Base-by-base conservation (phyloP, 2,797 vertebrate species). In the Alectoris magna region DNA sequence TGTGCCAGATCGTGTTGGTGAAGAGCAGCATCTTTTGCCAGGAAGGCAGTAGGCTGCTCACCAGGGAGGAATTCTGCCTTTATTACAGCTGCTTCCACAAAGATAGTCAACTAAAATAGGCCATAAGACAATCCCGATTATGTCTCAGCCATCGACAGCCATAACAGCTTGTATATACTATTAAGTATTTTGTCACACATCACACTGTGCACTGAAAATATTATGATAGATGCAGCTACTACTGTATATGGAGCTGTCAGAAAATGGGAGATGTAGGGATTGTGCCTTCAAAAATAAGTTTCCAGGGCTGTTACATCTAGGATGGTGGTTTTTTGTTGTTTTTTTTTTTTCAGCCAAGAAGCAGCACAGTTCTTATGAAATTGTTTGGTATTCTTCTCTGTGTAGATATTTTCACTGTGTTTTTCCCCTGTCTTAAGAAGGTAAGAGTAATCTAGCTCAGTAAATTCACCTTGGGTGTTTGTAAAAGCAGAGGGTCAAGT, bases 161-260 rank as follows among this genome's bases (percentile, higher is more conserved):
- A 19, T 86, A 96, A 93, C 78, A 91, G 72, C 87, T 85, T 77
- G 66, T 89, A 87, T 72, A 84, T 79, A 80, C 55, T 83, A 92
- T 94, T 93, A 95, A 92, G 84, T 39, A 91, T 67, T 93, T 96
- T 95, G 81, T 95, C 69, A 77, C 36, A 82, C 73, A 74, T 89
- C 82, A 81, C 18, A 72, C 44, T 38, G 18, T 62, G 19, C 62
- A 87, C 69, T 94, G 90, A 87, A 91, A 95, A 95, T 95, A 92
- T 93, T 91, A 51, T 93, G 87, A 93, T 95, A 87, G 81, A 67
- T 91, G 46, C 39, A 92, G 58, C 24, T 89, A 62, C 84, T 56
- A 22, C 49, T 80, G 51, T 78, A 83, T 66, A 67, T 2, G 24
- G 66, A 93, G 59, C 75, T 96, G 90, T 89, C 93, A 96, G 87